Conservation (phyloP, 30 jellyfish, hydroid and myxozoan species). For the Pseudorhiza aurosa region DNA sequence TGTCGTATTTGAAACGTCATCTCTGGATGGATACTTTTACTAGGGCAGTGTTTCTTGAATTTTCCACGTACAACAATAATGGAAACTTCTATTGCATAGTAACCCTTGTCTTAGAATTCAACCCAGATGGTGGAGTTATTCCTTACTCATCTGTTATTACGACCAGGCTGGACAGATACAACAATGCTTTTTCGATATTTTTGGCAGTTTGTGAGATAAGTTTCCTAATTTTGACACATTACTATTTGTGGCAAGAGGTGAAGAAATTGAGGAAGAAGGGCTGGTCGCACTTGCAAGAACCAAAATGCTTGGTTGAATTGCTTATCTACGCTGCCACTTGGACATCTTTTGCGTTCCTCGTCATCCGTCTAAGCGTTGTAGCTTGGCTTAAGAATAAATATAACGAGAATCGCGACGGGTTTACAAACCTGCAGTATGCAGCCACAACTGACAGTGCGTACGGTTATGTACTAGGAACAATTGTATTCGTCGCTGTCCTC, state of each 20-base stretch:
- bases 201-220: constrained; percentile 82
- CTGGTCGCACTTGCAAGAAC: constrained; percentile 28
- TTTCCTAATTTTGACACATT: constrained; percentile 52
- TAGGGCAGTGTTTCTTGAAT: constrained; percentile 77
- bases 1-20: constrained; percentile 36
- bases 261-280: constrained; percentile 43
- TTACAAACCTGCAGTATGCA: constrained; percentile 72
- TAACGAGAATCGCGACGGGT: constrained; percentile 32
- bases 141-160: constrained; percentile 43
- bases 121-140: constrained; percentile 65
- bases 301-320: constrained; percentile 63
- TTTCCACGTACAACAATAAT: constrained; percentile 76
- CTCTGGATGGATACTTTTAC: constrained; percentile 79
- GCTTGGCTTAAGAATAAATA: constrained; percentile 51
- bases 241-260: constrained; percentile 63
- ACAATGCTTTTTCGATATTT: constrained; percentile 53
- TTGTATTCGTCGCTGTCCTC: constrained; percentile 51
- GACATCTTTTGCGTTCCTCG: constrained; percentile 66
- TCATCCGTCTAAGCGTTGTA: constrained; percentile 76
- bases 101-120: constrained; percentile 44
- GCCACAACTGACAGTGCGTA: constrained; percentile 73
- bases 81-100: constrained; percentile 74
- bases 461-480: constrained; percentile 66
- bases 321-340: constrained; percentile 32
- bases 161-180: constrained; percentile 81